A percentile compares a stretch with the other conserved stretches of the same genome.
phyloP scores from a whole-genome alignment of 2,888 invertebrate species.

The Trichogramma evanescens region DNA sequence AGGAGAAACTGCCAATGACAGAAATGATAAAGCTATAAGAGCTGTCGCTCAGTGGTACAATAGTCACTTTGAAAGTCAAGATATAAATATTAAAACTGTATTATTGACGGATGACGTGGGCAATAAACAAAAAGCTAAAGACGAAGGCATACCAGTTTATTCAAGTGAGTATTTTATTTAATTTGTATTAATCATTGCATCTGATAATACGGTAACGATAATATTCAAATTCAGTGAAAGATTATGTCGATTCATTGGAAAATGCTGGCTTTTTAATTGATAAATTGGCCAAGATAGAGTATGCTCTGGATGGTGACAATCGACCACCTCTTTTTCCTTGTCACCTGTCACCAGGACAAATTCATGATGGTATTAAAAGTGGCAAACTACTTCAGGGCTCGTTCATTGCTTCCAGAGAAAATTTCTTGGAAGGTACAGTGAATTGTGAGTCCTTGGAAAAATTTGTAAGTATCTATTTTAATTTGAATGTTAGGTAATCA shows the following conservation, averaged over 20 bases:
- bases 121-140: slow-evolving; percentile 65
- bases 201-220: slow-evolving; percentile 1
- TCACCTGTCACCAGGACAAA: slow-evolving; percentile 69
- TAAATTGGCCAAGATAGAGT: slow-evolving; percentile 68
- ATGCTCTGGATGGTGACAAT: slow-evolving; percentile 53
- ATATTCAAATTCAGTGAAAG: slow-evolving; percentile 51
- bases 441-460: slow-evolving; percentile 73
- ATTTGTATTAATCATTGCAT: background rate
- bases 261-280: slow-evolving; percentile 68
- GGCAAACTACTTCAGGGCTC: slow-evolving; percentile 73
- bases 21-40: slow-evolving; percentile 87
- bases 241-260: slow-evolving; percentile 70
- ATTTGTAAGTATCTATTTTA: slow-evolving; percentile 54
- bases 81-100: slow-evolving; percentile 55
- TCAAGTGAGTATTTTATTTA: slow-evolving; percentile 53
- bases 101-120: slow-evolving; percentile 78
- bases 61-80: slow-evolving; percentile 52
- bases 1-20: slow-evolving; percentile 79
- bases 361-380: slow-evolving; percentile 72
- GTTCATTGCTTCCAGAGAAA: slow-evolving; percentile 82
- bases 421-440: slow-evolving; percentile 87
- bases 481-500: background rate
- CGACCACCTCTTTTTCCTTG: slow-evolving; percentile 73
- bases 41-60: slow-evolving; percentile 77
- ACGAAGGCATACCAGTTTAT: slow-evolving; percentile 63